Evolutionary conservation across 2,797 vertebrate species (phyloP).

Genomic region (Merluccius polli): DNA sequence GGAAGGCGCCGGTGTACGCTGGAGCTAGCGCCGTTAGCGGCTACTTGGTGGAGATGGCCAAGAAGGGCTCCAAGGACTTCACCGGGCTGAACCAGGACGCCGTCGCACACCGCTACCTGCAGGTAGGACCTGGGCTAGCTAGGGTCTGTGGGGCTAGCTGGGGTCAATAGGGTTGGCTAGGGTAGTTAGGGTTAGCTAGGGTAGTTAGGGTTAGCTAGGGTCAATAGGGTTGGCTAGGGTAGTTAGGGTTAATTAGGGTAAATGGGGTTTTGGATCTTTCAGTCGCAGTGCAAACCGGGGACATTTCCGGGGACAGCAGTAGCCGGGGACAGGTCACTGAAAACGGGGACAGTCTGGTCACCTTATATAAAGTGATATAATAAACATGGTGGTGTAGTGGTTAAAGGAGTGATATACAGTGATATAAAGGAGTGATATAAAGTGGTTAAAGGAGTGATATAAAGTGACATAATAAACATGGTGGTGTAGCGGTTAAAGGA

Average conservation of each 20-base stretch:
- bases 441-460: too few relatives aligned
- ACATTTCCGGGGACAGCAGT: too few relatives aligned
- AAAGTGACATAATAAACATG: too few relatives aligned
- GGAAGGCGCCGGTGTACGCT: slow-evolving; percentile 87
- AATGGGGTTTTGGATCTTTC: too few relatives aligned
- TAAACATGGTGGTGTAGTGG: neutral
- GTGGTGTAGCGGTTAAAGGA: too few relatives aligned
- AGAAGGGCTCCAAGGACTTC: slow-evolving; percentile 80
- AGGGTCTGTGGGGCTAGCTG: neutral
- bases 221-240: too few relatives aligned
- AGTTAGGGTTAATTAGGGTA: too few relatives aligned
- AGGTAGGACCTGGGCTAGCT: slow-evolving; percentile 68
- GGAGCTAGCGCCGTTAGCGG: slow-evolving; percentile 80
- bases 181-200: neutral
- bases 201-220: neutral
- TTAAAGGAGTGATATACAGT: neutral
- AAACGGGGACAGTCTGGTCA: too few relatives aligned
- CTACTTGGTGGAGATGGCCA: slow-evolving; percentile 87
- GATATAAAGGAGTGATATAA: too few relatives aligned
- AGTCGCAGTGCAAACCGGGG: too few relatives aligned
- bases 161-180: neutral
- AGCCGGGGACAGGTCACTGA: too few relatives aligned
- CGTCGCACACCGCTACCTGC: slow-evolving; percentile 76
- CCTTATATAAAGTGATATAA: too few relatives aligned
- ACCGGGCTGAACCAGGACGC: slow-evolving; percentile 73